These are phyloP conservation scores for Coenonympha glycerion DNA, from an alignment of 2,888 invertebrate species.

Conservation along the genomic window DNA sequence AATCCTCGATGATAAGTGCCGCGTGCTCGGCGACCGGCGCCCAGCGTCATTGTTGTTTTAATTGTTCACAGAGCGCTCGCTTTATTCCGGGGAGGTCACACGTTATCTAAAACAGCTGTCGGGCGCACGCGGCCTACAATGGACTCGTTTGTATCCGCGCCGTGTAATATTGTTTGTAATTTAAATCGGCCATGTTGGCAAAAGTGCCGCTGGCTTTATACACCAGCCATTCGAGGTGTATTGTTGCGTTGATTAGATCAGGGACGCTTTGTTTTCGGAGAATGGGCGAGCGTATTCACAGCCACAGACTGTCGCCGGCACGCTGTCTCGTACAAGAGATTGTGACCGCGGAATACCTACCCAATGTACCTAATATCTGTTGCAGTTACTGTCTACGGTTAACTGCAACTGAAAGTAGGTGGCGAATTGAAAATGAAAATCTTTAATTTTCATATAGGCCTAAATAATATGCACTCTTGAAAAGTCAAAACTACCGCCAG, in stretches of 20 bases:
- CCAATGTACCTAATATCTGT: no score
- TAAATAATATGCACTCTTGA: no score
- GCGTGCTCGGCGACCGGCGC: constrained; percentile 31
- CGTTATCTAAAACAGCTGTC: constrained; percentile 73
- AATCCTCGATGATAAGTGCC: constrained; percentile 32
- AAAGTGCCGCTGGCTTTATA: constrained; percentile 52
- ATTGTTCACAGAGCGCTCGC: constrained; percentile 52
- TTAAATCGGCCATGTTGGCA: constrained; percentile 62
- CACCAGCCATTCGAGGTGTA: constrained; percentile 63
- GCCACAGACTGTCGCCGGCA: constrained; percentile 52
- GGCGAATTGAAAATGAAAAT: no score
- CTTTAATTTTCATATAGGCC: no score
- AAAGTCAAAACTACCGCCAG: no score
- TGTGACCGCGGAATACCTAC: constrained; percentile 36
- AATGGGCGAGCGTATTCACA: constrained; percentile 49
- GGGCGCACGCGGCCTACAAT: constrained; percentile 63
- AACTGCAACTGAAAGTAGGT: constrained; percentile 23
- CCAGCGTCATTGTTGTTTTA: constrained; percentile 46
- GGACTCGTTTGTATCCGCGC: constrained; percentile 62
- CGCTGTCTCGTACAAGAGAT: constrained; percentile 46
- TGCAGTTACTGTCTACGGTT: constrained; percentile 2
- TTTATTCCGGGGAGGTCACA: constrained; percentile 66
- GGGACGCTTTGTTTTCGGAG: constrained; percentile 63
- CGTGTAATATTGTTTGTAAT: constrained; percentile 71
- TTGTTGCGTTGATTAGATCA: constrained; percentile 74